phyloP scores from a whole-genome alignment of 2,888 invertebrate genomes.

The Leptinotarsa peninsularis region DNA sequence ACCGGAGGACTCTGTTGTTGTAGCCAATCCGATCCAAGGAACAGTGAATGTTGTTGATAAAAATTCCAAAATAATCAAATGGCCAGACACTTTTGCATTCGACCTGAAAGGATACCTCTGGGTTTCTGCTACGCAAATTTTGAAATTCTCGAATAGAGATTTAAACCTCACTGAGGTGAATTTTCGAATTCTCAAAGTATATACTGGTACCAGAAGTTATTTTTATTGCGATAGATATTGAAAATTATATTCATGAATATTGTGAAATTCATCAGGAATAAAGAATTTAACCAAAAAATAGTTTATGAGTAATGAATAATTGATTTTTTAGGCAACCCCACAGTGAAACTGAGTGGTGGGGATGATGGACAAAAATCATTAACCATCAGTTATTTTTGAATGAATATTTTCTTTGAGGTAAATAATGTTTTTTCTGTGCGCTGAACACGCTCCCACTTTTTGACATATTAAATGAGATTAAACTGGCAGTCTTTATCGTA shows the following conservation, averaged over 20 bases:
- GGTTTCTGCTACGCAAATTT: conserved; percentile 70
- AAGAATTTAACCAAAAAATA: no score
- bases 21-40: conserved; percentile 73
- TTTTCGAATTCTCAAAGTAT: conserved; percentile 21
- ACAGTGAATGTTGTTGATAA: conserved; percentile 69
- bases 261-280: no score
- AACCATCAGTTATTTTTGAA: no score
- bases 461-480: no score
- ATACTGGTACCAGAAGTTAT: conserved; percentile 21
- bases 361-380: no score
- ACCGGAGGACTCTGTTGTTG: conserved; percentile 76
- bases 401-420: no score
- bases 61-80: conserved; percentile 75
- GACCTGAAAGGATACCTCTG: conserved; percentile 72
- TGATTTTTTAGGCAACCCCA: no score
- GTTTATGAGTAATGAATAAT: no score
- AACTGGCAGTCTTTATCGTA: no score
- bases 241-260: neutral
- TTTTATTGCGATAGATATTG: neutral
- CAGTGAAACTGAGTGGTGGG: no score
- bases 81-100: conserved; percentile 77
- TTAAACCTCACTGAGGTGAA: conserved; percentile 13
- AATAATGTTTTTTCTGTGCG: no score
- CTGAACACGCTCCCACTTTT: no score
- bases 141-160: conserved; percentile 41